phyloP scores from a whole-genome alignment of 2,797 vertebrate genomes.

The Gymnothorax javanicus region DNA sequence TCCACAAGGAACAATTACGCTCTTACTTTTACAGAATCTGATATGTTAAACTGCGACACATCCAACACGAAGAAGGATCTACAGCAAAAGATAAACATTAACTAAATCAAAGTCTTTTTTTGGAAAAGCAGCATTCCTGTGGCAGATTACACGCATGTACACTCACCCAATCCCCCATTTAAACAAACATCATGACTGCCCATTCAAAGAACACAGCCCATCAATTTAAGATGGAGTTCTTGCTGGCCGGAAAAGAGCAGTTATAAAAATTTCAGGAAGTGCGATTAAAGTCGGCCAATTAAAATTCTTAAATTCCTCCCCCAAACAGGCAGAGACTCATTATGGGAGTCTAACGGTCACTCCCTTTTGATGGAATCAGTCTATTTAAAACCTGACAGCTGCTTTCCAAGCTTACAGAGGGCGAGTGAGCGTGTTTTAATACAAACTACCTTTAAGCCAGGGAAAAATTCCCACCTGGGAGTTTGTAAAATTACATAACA shows the following conservation, averaged over 20 bases:
- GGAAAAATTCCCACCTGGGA: not conserved
- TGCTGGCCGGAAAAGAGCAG: slow-evolving; percentile 45
- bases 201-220: not conserved
- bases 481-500: not conserved
- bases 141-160: not conserved
- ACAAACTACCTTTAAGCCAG: not conserved
- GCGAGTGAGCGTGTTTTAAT: not conserved
- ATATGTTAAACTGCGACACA: slow-evolving; percentile 8
- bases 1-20: not conserved
- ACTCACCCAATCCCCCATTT: no score
- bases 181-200: not conserved
- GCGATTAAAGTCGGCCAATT: slow-evolving; percentile 49
- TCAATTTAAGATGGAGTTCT: not conserved
- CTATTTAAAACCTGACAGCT: slow-evolving; percentile 27
- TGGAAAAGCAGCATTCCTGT: not conserved
- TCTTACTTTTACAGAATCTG: not conserved
- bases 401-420: not conserved
- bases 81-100: not conserved
- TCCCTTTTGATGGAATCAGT: slow-evolving; percentile 1
- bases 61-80: not conserved
- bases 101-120: not conserved
- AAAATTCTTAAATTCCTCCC: slow-evolving; percentile 59
- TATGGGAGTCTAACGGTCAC: not conserved
- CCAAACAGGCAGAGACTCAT: slow-evolving; percentile 4
- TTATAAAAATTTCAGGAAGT: slow-evolving; percentile 53